Base-by-base conservation (phyloP, 2,113 vertebrate species). In the Myodes glareolus region DNA sequence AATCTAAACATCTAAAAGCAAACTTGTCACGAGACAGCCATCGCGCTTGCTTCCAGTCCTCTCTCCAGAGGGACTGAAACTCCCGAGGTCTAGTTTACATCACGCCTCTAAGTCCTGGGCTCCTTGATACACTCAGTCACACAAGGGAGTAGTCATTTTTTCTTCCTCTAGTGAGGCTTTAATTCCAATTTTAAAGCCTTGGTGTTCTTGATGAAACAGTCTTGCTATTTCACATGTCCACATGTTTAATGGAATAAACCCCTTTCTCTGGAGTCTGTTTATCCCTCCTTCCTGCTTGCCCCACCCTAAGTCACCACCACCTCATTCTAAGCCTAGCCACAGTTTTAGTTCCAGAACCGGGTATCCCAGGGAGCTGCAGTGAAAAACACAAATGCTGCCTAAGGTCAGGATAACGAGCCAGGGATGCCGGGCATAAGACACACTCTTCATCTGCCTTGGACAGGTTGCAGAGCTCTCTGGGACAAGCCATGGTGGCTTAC, bases 361-460 rank as follows among this genome's bases (percentile, higher is more conserved):
- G 81, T 98, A 96, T 97, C 98, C 97, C 97, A 98, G 92, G 16
- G 76, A 97, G 94, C 97, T 97, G 96, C 97, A 97, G 91, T 77
- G 97, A 98, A 97, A 98, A 98, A 11, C 97, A 98, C 97, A 97
- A 96, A 93, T 72, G 98, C 95, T 91, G 98, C 98, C 98, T 93
- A 92, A 63, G 97, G 98, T 96, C 90, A 97, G 95, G 95, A 98
- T 95, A 96, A 97, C 98, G 97, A 97, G 95, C 93, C 98, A 98
- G 98, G 97, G 98, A 97, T 4, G 0, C 31, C 61, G 76, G 95
- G 97, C 80, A 84, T 96, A 98, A 98, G 98, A 97, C n/a, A 96
- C 91, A 97, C 97, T 92, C 72, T 9, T 0, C 78, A 67, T 91
- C 91, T 97, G 95, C 97, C 92, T 98, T 95, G 95, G 93, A 97